Base-by-base conservation (phyloP, 2,797 vertebrate species). In the Channa striata region DNA sequence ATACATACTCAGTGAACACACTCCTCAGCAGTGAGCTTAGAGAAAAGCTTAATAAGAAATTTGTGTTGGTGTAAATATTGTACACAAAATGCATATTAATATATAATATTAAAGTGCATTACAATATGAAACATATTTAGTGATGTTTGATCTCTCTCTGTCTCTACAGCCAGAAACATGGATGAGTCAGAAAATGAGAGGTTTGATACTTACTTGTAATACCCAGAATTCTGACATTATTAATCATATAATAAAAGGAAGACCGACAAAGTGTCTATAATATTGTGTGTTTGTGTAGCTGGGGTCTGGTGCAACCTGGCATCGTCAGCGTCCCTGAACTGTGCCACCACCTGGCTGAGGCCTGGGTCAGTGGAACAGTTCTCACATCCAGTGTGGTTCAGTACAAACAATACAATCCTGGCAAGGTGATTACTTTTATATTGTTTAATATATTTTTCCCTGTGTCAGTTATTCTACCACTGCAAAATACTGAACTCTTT, bases 321-420 rank as follows among this genome's bases (percentile, higher is more conserved):
- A 87, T 97, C 60, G 94, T 99, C 8, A 97, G 97, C n/a, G 95
- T 99, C 48, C 97, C 98, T 10, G 97, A 99, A 84, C 93, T 99
- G 78, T 98, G 96, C 63, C 96, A 97, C 80, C 96, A 97, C 84
- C 81, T 97, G 56, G 97, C 97, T 48, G 96, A 98, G 91, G 93
- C 92, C 76, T 99, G 96, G 96, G 95, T 99, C 92, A 93, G 93
- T 40, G 92, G 58, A 42, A 88, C 85, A 33, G 91, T 91, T 75
- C 94, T 97, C 84, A 75, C 91, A 36, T 93, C 87, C 66, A 95
- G 93, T 46, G 70, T 95, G 72, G 65, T 93, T 56, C 77, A 95
- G 85, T 98, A 96, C 91, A 99, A 99, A 94, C 94, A 80, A 60
- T 91, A 94, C 80, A 96, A 94, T 84, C 97, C 97, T 39, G 98